Percentiles rank a stretch among this genome's conserved stretches.
Evolutionary conservation across 2,797 vertebrate species (phyloP).

Genomic region (Neomorphus geoffroyi): DNA sequence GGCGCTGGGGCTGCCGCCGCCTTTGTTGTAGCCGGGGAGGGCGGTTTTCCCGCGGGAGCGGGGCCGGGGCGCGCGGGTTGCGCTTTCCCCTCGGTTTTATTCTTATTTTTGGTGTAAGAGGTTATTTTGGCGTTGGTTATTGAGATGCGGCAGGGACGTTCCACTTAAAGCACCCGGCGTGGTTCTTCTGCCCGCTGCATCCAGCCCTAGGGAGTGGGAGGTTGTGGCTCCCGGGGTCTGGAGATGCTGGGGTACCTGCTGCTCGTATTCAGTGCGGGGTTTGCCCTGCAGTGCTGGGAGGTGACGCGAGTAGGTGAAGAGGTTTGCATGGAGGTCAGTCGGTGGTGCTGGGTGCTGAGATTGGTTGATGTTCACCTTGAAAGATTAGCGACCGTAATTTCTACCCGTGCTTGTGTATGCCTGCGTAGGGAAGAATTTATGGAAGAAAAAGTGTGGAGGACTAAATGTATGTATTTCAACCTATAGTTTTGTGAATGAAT

Average conservation of each 20-base stretch:
- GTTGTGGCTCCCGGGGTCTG: not conserved
- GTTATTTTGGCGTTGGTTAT: not conserved
- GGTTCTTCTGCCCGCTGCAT: not conserved
- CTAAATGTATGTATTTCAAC: not conserved
- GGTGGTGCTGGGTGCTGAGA: not conserved
- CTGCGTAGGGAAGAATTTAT: not conserved
- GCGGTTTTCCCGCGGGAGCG: not conserved
- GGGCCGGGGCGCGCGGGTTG: no score
- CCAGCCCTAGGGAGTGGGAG: not conserved
- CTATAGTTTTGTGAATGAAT: not conserved
- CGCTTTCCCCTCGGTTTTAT: not conserved
- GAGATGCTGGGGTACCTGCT: not conserved
- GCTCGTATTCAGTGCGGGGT: not conserved
- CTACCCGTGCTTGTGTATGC: not conserved
- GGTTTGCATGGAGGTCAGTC: not conserved
- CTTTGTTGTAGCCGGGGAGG: constrained; percentile 30
- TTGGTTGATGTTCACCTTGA: not conserved
- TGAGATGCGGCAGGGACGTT: not conserved
- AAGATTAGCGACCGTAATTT: not conserved
- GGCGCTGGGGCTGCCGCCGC: not conserved
- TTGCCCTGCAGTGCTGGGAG: not conserved
- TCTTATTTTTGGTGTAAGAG: not conserved
- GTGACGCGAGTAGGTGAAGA: not conserved
- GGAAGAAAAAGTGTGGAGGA: not conserved
- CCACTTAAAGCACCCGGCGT: not conserved